Evolutionary conservation across 2,888 invertebrate species (phyloP).

Genomic region (Resseliella maxima): DNA sequence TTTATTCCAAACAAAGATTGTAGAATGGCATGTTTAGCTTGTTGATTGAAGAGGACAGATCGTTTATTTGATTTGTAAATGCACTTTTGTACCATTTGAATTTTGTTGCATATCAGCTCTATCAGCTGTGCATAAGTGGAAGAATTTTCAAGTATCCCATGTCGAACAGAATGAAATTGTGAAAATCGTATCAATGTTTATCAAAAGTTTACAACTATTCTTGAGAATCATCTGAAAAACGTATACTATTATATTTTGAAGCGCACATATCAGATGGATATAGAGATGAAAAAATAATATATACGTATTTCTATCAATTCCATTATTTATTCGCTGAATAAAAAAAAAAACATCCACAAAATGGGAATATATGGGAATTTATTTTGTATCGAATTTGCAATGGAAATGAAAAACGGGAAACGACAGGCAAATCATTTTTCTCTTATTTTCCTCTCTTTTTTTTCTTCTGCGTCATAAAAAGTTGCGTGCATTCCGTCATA

Average conservation of each 20-base stretch:
- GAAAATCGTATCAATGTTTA: neutral
- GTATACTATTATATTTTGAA: neutral
- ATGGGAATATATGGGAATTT: neutral
- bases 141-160: neutral
- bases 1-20: neutral
- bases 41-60: constrained; percentile 19
- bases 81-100: neutral
- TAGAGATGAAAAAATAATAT: neutral
- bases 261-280: neutral
- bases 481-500: neutral
- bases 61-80: neutral
- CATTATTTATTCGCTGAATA: neutral
- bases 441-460: neutral
- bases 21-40: neutral
- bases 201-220: neutral
- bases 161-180: neutral
- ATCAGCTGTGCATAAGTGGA: neutral
- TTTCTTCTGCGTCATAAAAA: neutral
- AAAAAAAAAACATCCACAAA: neutral
- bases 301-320: neutral
- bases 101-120: neutral
- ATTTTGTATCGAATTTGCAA: neutral
- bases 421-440: neutral
- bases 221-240: neutral
- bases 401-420: neutral